Conservation (phyloP, 2,113 vertebrate genomes). For the Pseudolaguvia tuberculata region DNA sequence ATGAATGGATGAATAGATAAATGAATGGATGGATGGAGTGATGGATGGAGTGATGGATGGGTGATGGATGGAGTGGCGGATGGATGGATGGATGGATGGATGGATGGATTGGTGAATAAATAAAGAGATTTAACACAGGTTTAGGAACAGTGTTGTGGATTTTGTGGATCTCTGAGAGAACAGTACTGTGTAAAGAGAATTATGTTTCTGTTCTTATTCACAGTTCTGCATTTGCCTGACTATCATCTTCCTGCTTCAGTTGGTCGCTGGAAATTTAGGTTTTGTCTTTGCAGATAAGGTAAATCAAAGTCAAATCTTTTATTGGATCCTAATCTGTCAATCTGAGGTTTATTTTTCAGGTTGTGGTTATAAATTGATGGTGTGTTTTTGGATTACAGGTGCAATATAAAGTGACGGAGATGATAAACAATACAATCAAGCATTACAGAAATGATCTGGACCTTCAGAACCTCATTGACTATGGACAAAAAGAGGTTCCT, state of each 20-base stretch:
- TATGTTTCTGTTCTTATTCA: background rate
- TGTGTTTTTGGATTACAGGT: constrained; percentile 62
- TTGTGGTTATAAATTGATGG: background rate
- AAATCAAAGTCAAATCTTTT: background rate
- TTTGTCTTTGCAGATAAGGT: constrained; percentile 92
- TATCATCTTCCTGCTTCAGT: constrained; percentile 83
- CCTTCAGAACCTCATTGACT: constrained; percentile 89
- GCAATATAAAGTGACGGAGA: constrained; percentile 75
- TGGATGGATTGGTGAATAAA: no score
- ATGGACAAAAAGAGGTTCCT: constrained; percentile 81
- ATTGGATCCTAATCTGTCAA: background rate
- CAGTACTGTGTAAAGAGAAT: background rate
- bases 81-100: no score
- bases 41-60: background rate
- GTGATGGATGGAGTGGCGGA: background rate
- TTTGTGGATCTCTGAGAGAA: background rate
- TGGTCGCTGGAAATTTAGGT: constrained; percentile 78
- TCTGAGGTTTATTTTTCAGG: background rate
- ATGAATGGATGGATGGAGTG: background rate
- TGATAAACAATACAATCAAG: constrained; percentile 76
- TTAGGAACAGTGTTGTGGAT: background rate
- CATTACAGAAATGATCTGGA: constrained; percentile 88
- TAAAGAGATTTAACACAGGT: background rate
- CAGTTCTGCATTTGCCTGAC: constrained; percentile 86
- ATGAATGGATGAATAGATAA: background rate